phyloP scores from a whole-genome alignment of 1,140 invertebrate species.

The Pachypsylla venusta region DNA sequence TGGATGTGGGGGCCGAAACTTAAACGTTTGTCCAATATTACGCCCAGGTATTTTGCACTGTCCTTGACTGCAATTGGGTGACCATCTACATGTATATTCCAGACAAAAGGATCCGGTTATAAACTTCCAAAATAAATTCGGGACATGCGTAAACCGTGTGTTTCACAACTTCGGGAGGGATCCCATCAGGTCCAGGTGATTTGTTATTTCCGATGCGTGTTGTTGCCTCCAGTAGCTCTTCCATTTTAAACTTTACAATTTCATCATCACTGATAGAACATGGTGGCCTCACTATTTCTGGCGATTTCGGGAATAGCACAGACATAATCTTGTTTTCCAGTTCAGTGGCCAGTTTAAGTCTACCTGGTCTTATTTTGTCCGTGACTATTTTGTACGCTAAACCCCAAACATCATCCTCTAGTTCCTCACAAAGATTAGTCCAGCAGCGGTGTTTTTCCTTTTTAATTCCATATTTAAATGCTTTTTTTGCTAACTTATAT shows the following conservation, averaged over 20 bases:
- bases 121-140: no score
- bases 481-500: neutral
- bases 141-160: no score
- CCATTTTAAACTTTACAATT: constrained; percentile 8
- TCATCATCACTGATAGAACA: neutral
- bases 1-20: neutral
- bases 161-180: constrained; percentile 16
- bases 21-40: neutral
- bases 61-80: neutral
- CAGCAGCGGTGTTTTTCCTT: neutral
- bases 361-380: neutral
- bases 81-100: neutral
- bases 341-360: neutral
- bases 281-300: neutral
- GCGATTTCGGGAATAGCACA: neutral
- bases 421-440: neutral
- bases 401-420: neutral
- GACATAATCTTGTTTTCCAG: neutral
- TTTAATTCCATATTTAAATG: neutral
- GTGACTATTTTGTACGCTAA: neutral
- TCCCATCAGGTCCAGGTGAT: constrained; percentile 19
- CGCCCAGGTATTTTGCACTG: neutral
- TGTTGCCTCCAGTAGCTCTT: constrained; percentile 15
- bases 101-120: no score
- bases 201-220: constrained; percentile 14